Evolutionary conservation across 2,888 invertebrate species (phyloP), one percentile per base, ranked within the genome.

Genomic region (Xestoiulus laeticollis): DNA sequence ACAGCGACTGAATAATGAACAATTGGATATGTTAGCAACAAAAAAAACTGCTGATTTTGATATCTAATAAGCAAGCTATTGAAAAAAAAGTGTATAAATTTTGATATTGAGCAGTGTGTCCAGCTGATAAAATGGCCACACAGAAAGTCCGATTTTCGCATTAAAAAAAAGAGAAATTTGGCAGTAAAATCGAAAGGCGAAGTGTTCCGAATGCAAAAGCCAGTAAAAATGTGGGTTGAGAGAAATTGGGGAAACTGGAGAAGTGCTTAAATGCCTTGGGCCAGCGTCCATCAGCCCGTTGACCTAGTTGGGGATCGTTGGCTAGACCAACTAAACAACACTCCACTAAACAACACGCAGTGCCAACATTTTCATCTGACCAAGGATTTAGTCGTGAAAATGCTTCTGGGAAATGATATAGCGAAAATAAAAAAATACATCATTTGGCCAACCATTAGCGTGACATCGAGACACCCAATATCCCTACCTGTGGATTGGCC

Each of bases 221-320:
- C 6, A 26, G 68, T 68, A 68, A 68, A 43, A 68, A 68, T 68
- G 53, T 68, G 68, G 22, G 68, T 22, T 22, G 26, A n/a, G 68
- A 68, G 68, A 68, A 68, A 68, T n/a, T 68, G 26, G 68, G 68
- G 26, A 68, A 68, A 68, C 68, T 68, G 68, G 68, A 68, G 26
- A 68, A 10, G 10, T n/a, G n/a, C n/a, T n/a, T n/a, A 0, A 10
- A 48, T 59, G 68, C 68, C 68, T 68, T 26, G 68, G 68, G 68
- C 68, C 68, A 44, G 32, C 53, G 86, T 86, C 86, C 86, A 86
- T 48, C 86, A 86, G 44, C 86, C 86, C 22, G 86, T 48, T 86
- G 86, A 86, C 86, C 86, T 53, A 86, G n/a, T 86, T 86, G 44
- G 53, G 48, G 86, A 48, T 43, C 86, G 48, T 86, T 86, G 86